These are phyloP conservation scores for Esox masquinongy DNA, from an alignment of 2,797 vertebrate genomes.

Conservation along the genomic window DNA sequence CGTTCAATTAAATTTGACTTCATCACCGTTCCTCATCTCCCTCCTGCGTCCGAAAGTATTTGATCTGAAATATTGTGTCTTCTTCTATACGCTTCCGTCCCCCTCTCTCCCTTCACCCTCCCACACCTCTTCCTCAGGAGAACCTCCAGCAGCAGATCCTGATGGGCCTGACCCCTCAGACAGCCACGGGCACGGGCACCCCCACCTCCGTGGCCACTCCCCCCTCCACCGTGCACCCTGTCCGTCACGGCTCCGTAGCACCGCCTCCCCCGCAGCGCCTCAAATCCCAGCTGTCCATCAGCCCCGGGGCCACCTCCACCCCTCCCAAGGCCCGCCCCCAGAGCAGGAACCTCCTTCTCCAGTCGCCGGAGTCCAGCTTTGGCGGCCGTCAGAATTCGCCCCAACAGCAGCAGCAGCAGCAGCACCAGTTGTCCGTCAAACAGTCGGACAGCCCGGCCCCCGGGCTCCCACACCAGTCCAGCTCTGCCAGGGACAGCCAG, in stretches of 20 bases:
- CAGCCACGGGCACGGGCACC: constrained; percentile 73
- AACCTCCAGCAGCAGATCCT: constrained; percentile 84
- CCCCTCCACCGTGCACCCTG: constrained; percentile 75
- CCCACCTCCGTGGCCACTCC: constrained; percentile 87
- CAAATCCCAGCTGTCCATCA: constrained; percentile 84
- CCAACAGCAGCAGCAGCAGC: constrained; percentile 51
- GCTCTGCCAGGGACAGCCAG: constrained; percentile 73
- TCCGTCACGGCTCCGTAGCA: constrained; percentile 74
- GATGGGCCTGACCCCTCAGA: constrained; percentile 77
- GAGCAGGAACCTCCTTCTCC: constrained; percentile 88
- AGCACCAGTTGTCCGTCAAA: constrained; percentile 70
- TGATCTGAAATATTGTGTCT: background rate
- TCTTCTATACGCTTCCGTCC: background rate
- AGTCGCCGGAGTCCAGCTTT: constrained; percentile 84
- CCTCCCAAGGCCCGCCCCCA: constrained; percentile 84
- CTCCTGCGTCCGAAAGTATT: background rate
- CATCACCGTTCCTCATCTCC: background rate
- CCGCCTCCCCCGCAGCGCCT: constrained; percentile 76
- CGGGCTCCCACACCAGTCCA: constrained; percentile 79
- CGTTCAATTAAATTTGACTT: constrained; percentile 21
- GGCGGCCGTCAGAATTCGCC: constrained; percentile 67
- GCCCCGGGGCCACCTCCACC: constrained; percentile 76
- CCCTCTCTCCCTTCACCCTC: background rate
- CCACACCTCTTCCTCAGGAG: constrained; percentile 59
- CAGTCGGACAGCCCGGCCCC: constrained; percentile 76